Base-by-base conservation (phyloP, 1,140 invertebrate species). In the Drosophila miranda region DNA sequence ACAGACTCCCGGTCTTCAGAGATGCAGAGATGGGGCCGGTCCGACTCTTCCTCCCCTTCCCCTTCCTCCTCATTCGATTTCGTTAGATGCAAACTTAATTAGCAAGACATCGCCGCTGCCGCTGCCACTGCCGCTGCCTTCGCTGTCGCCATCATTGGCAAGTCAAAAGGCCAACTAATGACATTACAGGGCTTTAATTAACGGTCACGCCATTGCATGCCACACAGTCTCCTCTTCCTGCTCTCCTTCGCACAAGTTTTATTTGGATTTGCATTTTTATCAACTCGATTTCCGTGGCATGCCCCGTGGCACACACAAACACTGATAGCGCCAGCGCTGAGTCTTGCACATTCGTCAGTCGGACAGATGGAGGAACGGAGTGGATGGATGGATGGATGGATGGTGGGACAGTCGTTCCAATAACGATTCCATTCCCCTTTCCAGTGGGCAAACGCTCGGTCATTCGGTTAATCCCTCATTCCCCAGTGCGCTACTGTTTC, bases 141-240 rank as follows among this genome's bases (percentile, higher is more conserved):
- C 34, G 3, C 11, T 13, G 34, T 38, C 11, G 34, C 34, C 34
- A 38, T 38, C 34, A 75, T 63, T 63, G 68, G 49, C 61, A 52
- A 78, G 81, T 81, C 81, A 86, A 87, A 78, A 87, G 81, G 82
- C 58, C 81, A 86, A 64, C 82, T 81, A 87, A 87, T 86, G 78
- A 21, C 81, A 86, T 87, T 78, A 74, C 81, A 81, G 61, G 54
- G 81, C 82, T 77, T 86, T 86, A 86, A 86, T 86, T 87, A 87
- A 81, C 54, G 64, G 44, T 28, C 13, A 44, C 56, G 53, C 28
- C 52, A 19, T 26, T 28, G 13, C 9, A 38, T 11, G 30, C 8
- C 30, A 30, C 28, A 9, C 30, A 30, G 28, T n/a, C 28, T 19
- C 4, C 16, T 30, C 6, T 13, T 28, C 5, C 16, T 61, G 9